phyloP scores from a whole-genome alignment of 2,888 invertebrate genomes.

The Therioaphis trifolii region DNA sequence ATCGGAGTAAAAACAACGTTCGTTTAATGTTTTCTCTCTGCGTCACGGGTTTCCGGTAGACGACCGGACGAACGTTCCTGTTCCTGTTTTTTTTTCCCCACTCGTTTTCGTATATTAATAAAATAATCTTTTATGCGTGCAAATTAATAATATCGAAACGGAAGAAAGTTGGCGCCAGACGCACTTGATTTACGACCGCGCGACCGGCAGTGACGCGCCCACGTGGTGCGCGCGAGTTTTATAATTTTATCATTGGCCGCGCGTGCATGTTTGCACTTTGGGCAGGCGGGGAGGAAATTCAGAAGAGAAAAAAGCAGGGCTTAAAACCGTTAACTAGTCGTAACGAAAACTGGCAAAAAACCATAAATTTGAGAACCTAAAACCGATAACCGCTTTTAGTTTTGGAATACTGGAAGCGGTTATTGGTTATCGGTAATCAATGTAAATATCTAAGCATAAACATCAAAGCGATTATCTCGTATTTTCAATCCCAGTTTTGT shows the following conservation, averaged over 20 bases:
- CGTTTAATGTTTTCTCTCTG: too few relatives aligned
- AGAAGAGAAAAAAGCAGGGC: neutral
- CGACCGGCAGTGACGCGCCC: constrained; percentile 34
- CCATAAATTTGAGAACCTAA: too few relatives aligned
- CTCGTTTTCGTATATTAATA: neutral
- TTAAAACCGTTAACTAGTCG: too few relatives aligned
- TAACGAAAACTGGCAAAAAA: too few relatives aligned
- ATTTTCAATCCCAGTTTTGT: too few relatives aligned
- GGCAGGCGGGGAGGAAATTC: neutral
- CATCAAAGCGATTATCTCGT: too few relatives aligned
- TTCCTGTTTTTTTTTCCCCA: neutral
- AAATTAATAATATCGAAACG: constrained; percentile 52
- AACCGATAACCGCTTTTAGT: too few relatives aligned
- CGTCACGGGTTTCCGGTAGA: neutral
- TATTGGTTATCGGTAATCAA: too few relatives aligned
- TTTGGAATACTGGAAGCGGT: too few relatives aligned
- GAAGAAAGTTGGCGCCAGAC: constrained; percentile 56
- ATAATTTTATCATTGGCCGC: neutral
- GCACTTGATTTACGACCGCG: constrained; percentile 10
- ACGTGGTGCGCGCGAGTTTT: neutral
- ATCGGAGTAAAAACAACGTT: too few relatives aligned
- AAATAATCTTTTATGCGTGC: constrained; percentile 15
- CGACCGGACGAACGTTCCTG: neutral
- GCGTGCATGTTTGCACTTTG: neutral
- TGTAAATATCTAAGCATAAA: too few relatives aligned